Conservation (phyloP, 2,797 vertebrate genomes). For the Zenarchopterus dispar region DNA sequence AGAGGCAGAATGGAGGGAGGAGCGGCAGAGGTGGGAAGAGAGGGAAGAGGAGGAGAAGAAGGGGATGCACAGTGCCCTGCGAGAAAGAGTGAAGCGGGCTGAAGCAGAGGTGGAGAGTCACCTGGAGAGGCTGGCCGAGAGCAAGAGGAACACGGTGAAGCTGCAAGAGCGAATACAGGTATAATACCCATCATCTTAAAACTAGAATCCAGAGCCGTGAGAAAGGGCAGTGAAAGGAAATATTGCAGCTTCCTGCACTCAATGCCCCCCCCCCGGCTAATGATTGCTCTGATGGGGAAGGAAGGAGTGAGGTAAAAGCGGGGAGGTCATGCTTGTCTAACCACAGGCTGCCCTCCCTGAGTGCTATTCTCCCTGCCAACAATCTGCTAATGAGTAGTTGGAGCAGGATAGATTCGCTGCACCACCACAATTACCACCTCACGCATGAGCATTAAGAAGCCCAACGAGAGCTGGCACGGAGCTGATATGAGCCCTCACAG, state of each 20-base stretch:
- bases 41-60: constrained; percentile 88
- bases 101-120: constrained; percentile 88
- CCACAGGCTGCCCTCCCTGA: constrained; percentile 63
- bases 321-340: constrained; percentile 49
- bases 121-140: constrained; percentile 86
- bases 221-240: constrained; percentile 44
- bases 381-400: constrained; percentile 74
- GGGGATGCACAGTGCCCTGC: constrained; percentile 82
- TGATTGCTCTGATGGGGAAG: constrained; percentile 56
- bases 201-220: constrained; percentile 1
- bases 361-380: constrained; percentile 68
- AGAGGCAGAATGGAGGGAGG: constrained; percentile 84
- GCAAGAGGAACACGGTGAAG: constrained; percentile 87
- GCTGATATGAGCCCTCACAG: constrained; percentile 70
- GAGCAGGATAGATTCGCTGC: constrained; percentile 67
- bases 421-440: constrained; percentile 68
- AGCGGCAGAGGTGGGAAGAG: constrained; percentile 86
- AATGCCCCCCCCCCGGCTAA: constrained; percentile 51
- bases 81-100: constrained; percentile 87
- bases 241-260: constrained; percentile 45
- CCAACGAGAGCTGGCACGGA: constrained; percentile 62
- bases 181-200: constrained; percentile 18
- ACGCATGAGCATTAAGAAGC: constrained; percentile 61
- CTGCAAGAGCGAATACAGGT: constrained; percentile 93
- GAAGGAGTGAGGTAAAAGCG: constrained; percentile 22